A percentile compares a stretch with the other conserved stretches of the same genome.
phyloP scores from a whole-genome alignment of 2,797 vertebrate species.

The Tauraco hartlaubi region DNA sequence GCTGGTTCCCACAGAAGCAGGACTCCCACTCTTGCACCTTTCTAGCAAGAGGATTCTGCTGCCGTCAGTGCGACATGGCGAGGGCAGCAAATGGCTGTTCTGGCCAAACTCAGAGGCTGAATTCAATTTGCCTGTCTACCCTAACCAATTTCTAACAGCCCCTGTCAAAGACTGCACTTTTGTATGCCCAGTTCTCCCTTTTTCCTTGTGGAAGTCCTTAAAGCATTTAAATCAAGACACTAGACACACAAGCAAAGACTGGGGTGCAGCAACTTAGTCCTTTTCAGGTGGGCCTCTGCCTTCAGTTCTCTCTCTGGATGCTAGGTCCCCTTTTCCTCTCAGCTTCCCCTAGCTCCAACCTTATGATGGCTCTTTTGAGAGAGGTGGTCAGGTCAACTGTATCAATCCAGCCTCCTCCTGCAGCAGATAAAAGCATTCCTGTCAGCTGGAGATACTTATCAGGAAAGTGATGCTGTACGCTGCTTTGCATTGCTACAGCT shows the following conservation, averaged over 20 bases:
- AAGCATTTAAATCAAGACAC: not conserved
- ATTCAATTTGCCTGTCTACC: not conserved
- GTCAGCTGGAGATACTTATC: not conserved
- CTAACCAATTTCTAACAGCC: not conserved
- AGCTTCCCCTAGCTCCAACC: not conserved
- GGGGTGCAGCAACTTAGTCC: not conserved
- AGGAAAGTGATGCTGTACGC: not conserved
- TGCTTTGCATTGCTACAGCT: not conserved
- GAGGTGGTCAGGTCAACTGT: not conserved
- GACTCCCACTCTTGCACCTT: not conserved
- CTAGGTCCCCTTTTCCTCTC: not conserved
- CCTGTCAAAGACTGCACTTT: not conserved
- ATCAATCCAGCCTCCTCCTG: not conserved
- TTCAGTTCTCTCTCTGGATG: not conserved
- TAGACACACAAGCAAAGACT: not conserved
- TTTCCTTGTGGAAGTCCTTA: not conserved
- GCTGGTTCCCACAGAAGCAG: not conserved
- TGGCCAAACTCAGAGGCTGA: not conserved
- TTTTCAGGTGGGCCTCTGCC: not conserved
- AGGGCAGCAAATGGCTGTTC: fast-evolving
- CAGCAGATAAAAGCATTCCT: fast-evolving
- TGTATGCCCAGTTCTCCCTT: not conserved
- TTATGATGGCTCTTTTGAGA: not conserved
- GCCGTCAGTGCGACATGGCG: fast-evolving
- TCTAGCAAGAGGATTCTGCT: not conserved